Base-by-base conservation (phyloP, 1,140 invertebrate genomes). In the Drosophila willistoni region DNA sequence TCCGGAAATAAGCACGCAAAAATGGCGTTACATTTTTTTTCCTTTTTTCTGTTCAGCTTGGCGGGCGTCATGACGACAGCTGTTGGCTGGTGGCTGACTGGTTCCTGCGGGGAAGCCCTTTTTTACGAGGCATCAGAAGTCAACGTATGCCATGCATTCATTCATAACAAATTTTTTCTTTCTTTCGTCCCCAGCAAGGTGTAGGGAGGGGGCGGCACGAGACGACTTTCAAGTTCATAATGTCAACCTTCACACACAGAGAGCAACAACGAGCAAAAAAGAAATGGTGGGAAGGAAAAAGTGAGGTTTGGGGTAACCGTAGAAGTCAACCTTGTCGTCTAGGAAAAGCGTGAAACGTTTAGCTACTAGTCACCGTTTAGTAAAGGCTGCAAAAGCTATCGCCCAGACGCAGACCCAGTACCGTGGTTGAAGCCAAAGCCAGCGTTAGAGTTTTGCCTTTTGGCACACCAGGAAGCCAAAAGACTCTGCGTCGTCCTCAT, bases 221-320 rank as follows among this genome's bases (percentile, higher is more conserved):
- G 79, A 87, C 83, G 74, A 89, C 77, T 89, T 89, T 89, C 84
- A 89, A 89, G 84, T 89, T 89, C 84, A 89, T 89, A 89, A 89
- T 89, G 84, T 89, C 84, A 89, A 89, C 84, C 84, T 89, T 89
- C 84, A 77, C 70, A 75, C 73, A 67, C 17, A 66, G 44, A 66
- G 47, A 14, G 34, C 55, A 36, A 51, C 39, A 51, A 19, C 60
- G 17, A 55, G 44, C 47, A 47, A 34, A 64, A 17, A 51, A 9
- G 2, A 44, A 10, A 13, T 12, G 59, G 57, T 64, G 72, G 67
- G 54, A 41, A 75, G 56, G 55, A 39, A 64, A 68, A 17, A 5
- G 36, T 39, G 36, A 13, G 36, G 36, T 12, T 39, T 13, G 56
- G 56, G 33, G 55, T 25, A n/a, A 44, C 25, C 41, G 17, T 73